phyloP scores from a whole-genome alignment of 2,797 vertebrate genomes.

The Clarias pachynema region DNA sequence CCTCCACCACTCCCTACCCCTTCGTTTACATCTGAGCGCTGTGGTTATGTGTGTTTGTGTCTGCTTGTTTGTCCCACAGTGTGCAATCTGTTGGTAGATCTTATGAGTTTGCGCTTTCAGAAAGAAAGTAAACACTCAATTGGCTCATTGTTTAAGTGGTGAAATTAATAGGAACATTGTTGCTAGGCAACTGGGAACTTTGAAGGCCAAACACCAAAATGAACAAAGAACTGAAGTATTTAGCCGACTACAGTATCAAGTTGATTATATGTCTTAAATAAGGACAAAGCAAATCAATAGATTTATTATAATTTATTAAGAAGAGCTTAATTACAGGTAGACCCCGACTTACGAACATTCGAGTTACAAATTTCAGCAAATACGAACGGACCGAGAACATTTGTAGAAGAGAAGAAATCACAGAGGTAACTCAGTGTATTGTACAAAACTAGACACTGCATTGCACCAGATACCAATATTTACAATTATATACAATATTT shows the following conservation, averaged over 20 bases:
- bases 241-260: not conserved
- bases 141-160: not conserved
- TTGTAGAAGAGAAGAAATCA: too few species aligned
- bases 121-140: constrained; percentile 7
- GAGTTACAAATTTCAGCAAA: too few species aligned
- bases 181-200: constrained; percentile 10
- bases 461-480: too few species aligned
- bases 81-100: constrained; percentile 11
- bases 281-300: not conserved
- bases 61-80: not conserved
- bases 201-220: not conserved
- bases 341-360: too few species aligned
- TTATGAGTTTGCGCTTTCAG: not conserved
- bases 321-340: not conserved
- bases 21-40: constrained; percentile 40
- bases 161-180: not conserved
- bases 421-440: too few species aligned
- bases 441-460: too few species aligned
- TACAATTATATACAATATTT: too few species aligned
- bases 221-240: not conserved
- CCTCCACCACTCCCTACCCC: constrained; percentile 65
- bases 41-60: constrained; percentile 13
- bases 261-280: not conserved
- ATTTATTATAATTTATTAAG: not conserved
- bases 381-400: too few species aligned